Evolutionary conservation across 2,797 vertebrate species (phyloP).

Genomic region (Hybognathus amarus): DNA sequence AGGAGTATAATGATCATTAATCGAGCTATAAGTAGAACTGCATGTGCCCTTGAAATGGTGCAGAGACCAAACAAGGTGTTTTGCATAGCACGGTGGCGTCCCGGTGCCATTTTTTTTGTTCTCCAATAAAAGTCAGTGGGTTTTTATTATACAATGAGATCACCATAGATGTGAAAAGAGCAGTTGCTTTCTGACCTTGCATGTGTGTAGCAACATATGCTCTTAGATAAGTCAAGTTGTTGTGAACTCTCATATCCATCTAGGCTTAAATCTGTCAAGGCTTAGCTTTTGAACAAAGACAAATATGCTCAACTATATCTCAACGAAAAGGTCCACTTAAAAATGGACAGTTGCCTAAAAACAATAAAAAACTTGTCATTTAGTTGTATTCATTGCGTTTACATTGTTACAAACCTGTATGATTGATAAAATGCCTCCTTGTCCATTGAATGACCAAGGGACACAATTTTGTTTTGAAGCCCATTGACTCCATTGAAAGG

Average conservation of each 20-base stretch:
- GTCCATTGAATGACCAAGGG: not conserved
- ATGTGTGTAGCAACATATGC: conserved; percentile 56
- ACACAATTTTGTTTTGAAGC: not conserved
- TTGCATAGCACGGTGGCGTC: conserved; percentile 1
- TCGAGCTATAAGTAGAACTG: conserved; percentile 73
- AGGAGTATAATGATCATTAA: conserved; percentile 69
- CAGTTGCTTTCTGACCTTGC: conserved; percentile 65
- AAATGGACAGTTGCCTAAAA: not conserved
- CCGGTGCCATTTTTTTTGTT: conserved; percentile 8
- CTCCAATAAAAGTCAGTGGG: conserved; percentile 36
- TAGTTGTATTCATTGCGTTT: not conserved
- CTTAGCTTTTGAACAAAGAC: not conserved
- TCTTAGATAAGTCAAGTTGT: conserved; percentile 61
- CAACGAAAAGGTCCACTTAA: not conserved
- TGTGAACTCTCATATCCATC: conserved; percentile 33
- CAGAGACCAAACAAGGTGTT: conserved; percentile 69
- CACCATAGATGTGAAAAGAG: conserved; percentile 48
- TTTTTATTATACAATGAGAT: conserved; percentile 41
- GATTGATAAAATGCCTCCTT: not conserved
- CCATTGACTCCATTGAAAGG: not conserved
- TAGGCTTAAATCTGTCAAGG: conserved; percentile 9
- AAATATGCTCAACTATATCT: not conserved
- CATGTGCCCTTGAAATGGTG: conserved; percentile 61
- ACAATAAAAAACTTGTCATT: not conserved
- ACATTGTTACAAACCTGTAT: not conserved